phyloP scores from a whole-genome alignment of 2,888 invertebrate species.

The Tupiocoris notatus region DNA sequence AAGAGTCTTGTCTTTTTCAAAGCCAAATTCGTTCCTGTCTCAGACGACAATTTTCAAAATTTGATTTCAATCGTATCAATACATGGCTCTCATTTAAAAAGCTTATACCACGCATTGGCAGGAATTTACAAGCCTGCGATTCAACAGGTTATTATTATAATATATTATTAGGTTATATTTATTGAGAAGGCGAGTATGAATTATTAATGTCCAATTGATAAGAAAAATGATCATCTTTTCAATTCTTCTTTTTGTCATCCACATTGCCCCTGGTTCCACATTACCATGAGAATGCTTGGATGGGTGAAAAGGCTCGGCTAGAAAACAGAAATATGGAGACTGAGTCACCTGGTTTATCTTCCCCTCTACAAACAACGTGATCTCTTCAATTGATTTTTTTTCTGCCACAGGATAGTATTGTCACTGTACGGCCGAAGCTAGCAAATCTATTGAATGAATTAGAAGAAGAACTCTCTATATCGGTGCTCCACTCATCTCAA shows the following conservation, averaged over 20 bases:
- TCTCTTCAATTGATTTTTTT: too few species aligned
- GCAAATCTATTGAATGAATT: conserved; percentile 11
- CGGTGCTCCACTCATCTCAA: neutral
- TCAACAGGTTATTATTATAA: conserved; percentile 52
- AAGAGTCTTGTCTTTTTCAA: conserved; percentile 17
- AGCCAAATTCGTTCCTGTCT: conserved; percentile 3
- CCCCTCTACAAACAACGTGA: too few species aligned
- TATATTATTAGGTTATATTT: neutral
- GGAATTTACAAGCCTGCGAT: conserved; percentile 60
- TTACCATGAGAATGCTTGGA: too few species aligned
- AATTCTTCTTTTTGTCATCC: neutral
- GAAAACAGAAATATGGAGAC: too few species aligned
- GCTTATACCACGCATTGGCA: conserved; percentile 63
- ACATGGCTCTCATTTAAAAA: conserved; percentile 60
- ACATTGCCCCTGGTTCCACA: too few species aligned
- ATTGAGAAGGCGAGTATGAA: neutral
- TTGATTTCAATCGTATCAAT: conserved; percentile 50
- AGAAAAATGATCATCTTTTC: neutral
- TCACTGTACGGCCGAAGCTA: neutral
- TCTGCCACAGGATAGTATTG: neutral
- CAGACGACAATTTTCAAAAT: neutral
- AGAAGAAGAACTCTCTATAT: conserved; percentile 14
- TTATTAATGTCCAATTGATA: neutral
- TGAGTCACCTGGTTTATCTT: too few species aligned
- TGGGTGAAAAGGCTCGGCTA: too few species aligned